Evolutionary conservation across 1,140 invertebrate genomes (phyloP).

Genomic region (Drosophila oshimai): DNA sequence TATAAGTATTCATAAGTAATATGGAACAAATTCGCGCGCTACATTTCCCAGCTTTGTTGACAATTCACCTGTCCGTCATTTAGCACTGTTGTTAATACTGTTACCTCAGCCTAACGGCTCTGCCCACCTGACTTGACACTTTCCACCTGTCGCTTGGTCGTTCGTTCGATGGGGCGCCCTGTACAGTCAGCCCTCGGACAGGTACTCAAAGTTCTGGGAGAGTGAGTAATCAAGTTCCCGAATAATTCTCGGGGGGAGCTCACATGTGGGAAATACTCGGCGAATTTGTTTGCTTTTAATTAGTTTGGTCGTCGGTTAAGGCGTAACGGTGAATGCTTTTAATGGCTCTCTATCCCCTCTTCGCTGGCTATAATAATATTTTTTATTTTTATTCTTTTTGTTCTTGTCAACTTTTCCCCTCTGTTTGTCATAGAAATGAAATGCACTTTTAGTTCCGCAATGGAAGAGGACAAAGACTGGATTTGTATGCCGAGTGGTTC

Average conservation of each 20-base stretch:
- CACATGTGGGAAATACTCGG: conserved; percentile 19
- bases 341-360: conserved; percentile 41
- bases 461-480: neutral
- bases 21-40: neutral
- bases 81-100: conserved; percentile 59
- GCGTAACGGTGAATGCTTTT: conserved; percentile 63
- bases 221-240: conserved; percentile 43
- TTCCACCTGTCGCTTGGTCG: conserved; percentile 30
- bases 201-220: neutral
- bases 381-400: conserved; percentile 6
- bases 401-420: conserved; percentile 27
- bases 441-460: conserved; percentile 43
- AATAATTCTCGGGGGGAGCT: conserved; percentile 31
- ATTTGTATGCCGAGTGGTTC: conserved; percentile 13
- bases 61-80: conserved; percentile 27
- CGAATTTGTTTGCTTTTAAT: conserved; percentile 73
- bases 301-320: conserved; percentile 57
- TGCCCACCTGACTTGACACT: conserved; percentile 54
- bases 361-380: conserved; percentile 7
- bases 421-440: conserved; percentile 29
- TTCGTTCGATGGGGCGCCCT: conserved; percentile 14
- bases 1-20: neutral
- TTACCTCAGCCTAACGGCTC: conserved; percentile 56
- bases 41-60: neutral
- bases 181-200: conserved; percentile 12